Percentiles rank a stretch among this genome's conserved stretches.
Evolutionary conservation across 1,140 invertebrate genomes (phyloP).

Genomic region (Platyura marginata): DNA sequence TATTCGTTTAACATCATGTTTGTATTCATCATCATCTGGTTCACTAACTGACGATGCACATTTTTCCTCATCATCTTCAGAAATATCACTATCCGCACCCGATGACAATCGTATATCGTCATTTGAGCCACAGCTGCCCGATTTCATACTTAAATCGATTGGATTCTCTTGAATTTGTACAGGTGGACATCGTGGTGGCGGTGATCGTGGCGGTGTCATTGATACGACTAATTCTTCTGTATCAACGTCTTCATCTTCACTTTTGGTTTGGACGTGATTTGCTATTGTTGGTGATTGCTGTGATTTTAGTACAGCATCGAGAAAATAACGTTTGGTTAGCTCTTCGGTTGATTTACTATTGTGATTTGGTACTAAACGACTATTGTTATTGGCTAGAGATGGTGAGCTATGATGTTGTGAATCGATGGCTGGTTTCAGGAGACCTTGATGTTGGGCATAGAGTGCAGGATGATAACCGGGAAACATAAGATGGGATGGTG

Average conservation of each 20-base stretch:
- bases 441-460: conserved; percentile 35
- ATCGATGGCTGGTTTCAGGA: conserved; percentile 32
- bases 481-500: conserved; percentile 40
- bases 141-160: conserved; percentile 60
- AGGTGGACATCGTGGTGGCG: conserved; percentile 40
- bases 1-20: conserved; percentile 30
- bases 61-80: conserved; percentile 12
- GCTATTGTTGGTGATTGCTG: conserved; percentile 27
- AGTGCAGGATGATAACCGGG: conserved; percentile 40
- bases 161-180: conserved; percentile 48
- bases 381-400: conserved; percentile 9
- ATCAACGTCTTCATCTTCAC: conserved; percentile 1
- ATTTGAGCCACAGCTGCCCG: conserved; percentile 7
- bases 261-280: conserved; percentile 9
- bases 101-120: conserved; percentile 13
- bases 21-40: conserved; percentile 19
- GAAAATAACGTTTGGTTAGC: conserved; percentile 44
- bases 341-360: conserved; percentile 27
- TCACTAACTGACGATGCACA: conserved; percentile 8
- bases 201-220: conserved; percentile 22
- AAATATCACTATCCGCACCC: conserved; percentile 15
- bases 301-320: conserved; percentile 50
- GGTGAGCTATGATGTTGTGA: conserved; percentile 10
- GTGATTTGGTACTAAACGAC: conserved; percentile 28
- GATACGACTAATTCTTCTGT: conserved; percentile 18